Base-by-base conservation (phyloP, 2,113 vertebrate species). In the Pitta sordida region DNA sequence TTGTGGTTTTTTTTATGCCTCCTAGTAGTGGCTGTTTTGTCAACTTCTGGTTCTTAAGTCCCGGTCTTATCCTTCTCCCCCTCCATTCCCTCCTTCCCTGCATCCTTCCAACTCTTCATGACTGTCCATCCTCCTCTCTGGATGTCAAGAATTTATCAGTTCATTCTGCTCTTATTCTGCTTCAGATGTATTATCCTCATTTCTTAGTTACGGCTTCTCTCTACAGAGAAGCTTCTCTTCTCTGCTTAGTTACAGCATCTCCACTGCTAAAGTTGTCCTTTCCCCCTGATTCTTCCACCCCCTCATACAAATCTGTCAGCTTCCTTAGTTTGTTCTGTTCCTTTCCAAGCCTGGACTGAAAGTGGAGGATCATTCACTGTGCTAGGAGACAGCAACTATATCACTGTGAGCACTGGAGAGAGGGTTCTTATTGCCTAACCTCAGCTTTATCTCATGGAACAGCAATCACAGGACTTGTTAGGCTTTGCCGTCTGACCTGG, bases 181-280 rank as follows among this genome's bases (percentile, higher is more conserved):
- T 75, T 26, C 4, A 49, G 29, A n/a, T 83, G 9, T 62, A 27
- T 81, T 76, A 44, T 59, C 39, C 15, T 6, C 20, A 48, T 88
- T 77, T 90, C 78, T 77, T 58, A 84, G 58, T 52, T 90, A 46
- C 44, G 83, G 29, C 26, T 87, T 60, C 39, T 82, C 67, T n/a
- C n/a, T n/a, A n/a, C n/a, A n/a, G n/a, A n/a, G n/a, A n/a, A n/a
- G n/a, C n/a, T n/a, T n/a, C n/a, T n/a, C n/a, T n/a, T n/a, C n/a
- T n/a, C n/a, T n/a, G n/a, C 78, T 77, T 58, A 84, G 58, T 52
- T 90, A 46, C 44, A 86, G 29, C 26, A 84, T 60, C 39, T 82
- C 67, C 52, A 69, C 55, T 58, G 83, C n/a, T 62, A 60, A 91
- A 83, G 92, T 93, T 83, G 51, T 73, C 87, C 77, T 95, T 95